These are phyloP conservation scores for Apogon hyalosoma DNA, from an alignment of 2,797 vertebrate genomes.

Conservation along the genomic window DNA sequence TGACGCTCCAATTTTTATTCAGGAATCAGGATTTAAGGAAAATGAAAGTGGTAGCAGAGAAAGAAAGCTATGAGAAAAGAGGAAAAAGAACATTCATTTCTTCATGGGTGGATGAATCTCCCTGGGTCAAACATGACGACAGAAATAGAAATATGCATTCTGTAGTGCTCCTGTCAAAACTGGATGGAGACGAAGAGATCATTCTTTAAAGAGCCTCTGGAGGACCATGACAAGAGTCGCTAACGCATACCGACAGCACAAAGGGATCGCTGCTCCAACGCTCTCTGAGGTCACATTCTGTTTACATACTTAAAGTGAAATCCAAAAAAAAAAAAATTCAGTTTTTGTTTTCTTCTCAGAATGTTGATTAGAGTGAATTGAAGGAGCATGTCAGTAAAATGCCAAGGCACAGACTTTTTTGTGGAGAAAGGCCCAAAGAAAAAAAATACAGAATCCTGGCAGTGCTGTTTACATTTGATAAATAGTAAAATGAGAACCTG, in stretches of 20 bases:
- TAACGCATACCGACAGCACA: conserved; percentile 11
- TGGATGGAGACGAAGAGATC: conserved; percentile 35
- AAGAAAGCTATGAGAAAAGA: conserved; percentile 28
- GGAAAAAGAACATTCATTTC: conserved; percentile 41
- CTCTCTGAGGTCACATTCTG: background rate
- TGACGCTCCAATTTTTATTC: conserved; percentile 29
- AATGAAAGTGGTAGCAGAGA: conserved; percentile 34
- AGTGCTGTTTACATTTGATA: conserved; percentile 5
- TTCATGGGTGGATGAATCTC: conserved; percentile 51
- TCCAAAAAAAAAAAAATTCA: too few relatives aligned
- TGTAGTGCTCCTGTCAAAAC: conserved; percentile 48
- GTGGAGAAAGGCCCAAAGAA: background rate
- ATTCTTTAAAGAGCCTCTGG: conserved; percentile 38
- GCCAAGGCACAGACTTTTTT: background rate
- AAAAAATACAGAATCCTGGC: background rate
- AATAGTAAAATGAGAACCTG: background rate
- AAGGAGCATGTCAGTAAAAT: conserved; percentile 13
- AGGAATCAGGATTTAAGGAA: conserved; percentile 42
- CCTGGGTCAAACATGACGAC: conserved; percentile 58
- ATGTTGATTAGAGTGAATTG: background rate
- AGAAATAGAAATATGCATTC: conserved; percentile 60
- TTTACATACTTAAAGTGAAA: conserved; percentile 1
- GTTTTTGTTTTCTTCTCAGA: conserved; percentile 2
- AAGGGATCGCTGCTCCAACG: background rate
- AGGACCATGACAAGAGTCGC: conserved; percentile 11